Evolutionary conservation across 2,888 invertebrate species (phyloP), one percentile per base, ranked within the genome.

Genomic region (Apotomis betuletana): DNA sequence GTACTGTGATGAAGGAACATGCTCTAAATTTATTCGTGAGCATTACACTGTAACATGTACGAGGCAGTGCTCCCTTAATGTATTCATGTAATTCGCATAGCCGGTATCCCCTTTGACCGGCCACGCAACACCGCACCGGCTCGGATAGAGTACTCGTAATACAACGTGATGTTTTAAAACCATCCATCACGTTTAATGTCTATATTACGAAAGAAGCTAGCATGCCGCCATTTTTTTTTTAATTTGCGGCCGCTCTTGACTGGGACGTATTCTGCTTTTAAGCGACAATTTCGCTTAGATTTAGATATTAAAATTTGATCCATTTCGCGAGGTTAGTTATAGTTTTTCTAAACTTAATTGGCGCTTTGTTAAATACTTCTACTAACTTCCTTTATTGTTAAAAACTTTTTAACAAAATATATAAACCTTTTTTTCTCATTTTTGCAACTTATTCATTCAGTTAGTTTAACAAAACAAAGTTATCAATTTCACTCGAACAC

Each of bases 71-170:
- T 88, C 88, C 90, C 90, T 90, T 93, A 93, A 93, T 92, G 91
- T 93, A 93, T 93, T 93, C 93, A 92, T 92, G 92, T 92, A 92
- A 93, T 92, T 92, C 93, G 90, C 92, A 90, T 92, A 90, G 89
- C 91, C 89, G 91, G 89, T 87, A 90, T 92, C 92, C 92, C 92
- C 92, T 93, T 93, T 93, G 93, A 93, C 93, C 91, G 86, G 87
- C 92, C 92, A 92, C 93, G 93, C 93, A 90, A 91, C 90, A 86
- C 91, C 90, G 89, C 90, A 87, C 89, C 85, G 89, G 83, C 89
- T 88, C 86, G 90, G 87, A 92, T 91, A 88, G 87, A 91, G 90
- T 91, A 27, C 27, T 27, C 27, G 27, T 27, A 91, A 91, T 91
- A 92, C 90, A 89, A 91, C 91, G 87, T 89, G 88, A 91, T 92